Evolutionary conservation across 1,140 invertebrate species (phyloP).

Genomic region (Cotesia chilonis): DNA sequence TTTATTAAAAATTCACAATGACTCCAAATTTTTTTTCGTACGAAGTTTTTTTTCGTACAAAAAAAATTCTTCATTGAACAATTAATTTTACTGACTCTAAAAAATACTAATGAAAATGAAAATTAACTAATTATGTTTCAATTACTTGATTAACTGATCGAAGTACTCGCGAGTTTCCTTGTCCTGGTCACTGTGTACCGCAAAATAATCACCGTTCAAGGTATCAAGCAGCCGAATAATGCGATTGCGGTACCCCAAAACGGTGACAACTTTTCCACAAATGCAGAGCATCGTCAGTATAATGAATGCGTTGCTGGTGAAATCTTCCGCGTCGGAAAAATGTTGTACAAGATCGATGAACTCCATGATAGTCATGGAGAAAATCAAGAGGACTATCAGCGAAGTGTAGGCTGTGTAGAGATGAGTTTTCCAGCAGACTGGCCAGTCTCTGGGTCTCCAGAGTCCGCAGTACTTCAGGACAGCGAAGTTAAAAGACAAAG

Average conservation of each 20-base stretch:
- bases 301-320: neutral
- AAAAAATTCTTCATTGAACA: no score
- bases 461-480: constrained; percentile 1
- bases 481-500: neutral
- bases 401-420: constrained; percentile 3
- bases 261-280: constrained; percentile 4
- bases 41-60: no score
- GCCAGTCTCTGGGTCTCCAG: neutral
- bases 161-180: neutral
- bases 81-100: no score
- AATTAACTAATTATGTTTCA: neutral
- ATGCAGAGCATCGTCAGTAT: constrained; percentile 12
- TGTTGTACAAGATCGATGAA: neutral
- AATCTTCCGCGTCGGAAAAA: neutral
- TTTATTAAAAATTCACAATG: no score
- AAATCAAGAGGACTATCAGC: neutral
- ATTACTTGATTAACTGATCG: neutral
- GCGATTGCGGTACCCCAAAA: neutral
- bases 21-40: no score
- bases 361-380: neutral
- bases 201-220: neutral
- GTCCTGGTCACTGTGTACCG: neutral
- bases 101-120: no score
- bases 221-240: constrained; percentile 4
- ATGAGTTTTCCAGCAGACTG: constrained; percentile 5